Evolutionary conservation across 2,888 invertebrate genomes (phyloP).

Genomic region (Dexiosoma caninum): DNA sequence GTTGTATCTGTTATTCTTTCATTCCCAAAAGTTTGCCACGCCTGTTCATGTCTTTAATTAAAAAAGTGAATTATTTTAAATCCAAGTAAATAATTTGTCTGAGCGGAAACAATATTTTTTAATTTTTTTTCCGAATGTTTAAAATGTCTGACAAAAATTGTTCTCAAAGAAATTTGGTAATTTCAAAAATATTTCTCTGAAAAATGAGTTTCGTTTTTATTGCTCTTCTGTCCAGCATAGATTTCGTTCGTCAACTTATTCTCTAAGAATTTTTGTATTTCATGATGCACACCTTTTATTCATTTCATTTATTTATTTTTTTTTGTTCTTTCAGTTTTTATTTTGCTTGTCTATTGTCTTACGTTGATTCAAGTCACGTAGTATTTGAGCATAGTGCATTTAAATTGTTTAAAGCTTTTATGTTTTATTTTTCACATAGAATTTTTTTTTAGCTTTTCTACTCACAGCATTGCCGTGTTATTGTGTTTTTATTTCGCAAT

Average conservation of each 20-base stretch:
- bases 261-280: neutral
- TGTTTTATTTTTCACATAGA: slow-evolving; percentile 39
- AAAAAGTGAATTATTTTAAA: no score
- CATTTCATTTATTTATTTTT: neutral
- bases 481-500: slow-evolving; percentile 14
- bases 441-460: slow-evolving; percentile 20
- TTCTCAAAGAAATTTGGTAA: no score
- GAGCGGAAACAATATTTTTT: no score
- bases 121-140: no score
- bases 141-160: no score
- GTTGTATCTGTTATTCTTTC: no score
- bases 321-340: neutral
- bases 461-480: slow-evolving; percentile 14
- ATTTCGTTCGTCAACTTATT: neutral
- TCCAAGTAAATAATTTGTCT: no score
- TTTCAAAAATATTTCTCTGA: no score
- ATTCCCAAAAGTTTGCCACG: no score
- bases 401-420: slow-evolving; percentile 62
- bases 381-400: slow-evolving; percentile 63
- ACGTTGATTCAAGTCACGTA: slow-evolving; percentile 63
- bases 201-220: no score
- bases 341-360: slow-evolving; percentile 22
- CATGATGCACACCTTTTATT: slow-evolving; percentile 3
- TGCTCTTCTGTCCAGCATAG: no score
- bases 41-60: no score